These are phyloP conservation scores for Melanocharis versteri DNA, from an alignment of 2,113 vertebrate genomes.

Conservation along the genomic window DNA sequence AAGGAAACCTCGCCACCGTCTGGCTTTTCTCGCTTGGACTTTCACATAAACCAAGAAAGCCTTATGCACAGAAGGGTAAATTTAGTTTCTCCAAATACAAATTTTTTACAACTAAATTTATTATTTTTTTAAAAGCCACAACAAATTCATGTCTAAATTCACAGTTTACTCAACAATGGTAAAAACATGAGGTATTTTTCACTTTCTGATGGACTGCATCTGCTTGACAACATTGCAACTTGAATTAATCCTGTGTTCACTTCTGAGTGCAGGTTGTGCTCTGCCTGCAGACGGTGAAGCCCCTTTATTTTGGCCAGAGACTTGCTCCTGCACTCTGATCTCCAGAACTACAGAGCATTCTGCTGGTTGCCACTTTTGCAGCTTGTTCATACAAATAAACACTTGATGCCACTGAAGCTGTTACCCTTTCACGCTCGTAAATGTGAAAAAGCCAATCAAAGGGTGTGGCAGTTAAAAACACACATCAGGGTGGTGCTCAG, in stretches of 20 bases:
- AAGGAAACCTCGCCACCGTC: background rate
- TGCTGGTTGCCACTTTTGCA: background rate
- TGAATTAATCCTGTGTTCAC: background rate
- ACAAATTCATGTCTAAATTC: background rate
- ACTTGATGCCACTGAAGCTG: too few species aligned
- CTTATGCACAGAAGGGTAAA: background rate
- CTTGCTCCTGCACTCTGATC: background rate
- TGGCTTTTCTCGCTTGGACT: background rate
- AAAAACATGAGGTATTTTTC: background rate
- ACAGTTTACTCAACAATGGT: background rate
- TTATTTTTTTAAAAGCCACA: background rate
- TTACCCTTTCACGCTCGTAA: background rate
- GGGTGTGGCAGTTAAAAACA: background rate
- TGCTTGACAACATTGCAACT: background rate
- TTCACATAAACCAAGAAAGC: background rate
- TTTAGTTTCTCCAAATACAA: background rate
- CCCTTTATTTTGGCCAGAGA: background rate
- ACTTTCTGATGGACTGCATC: background rate
- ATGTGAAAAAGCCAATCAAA: background rate
- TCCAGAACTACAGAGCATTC: background rate
- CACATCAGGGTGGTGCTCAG: background rate
- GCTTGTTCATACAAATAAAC: background rate
- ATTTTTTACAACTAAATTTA: background rate
- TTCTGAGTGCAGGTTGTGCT: background rate
- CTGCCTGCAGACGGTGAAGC: background rate